Percentiles rank a stretch among this genome's conserved stretches.
Conservation (phyloP, 2,888 invertebrate genomes). For the Drosophila leonis region DNA sequence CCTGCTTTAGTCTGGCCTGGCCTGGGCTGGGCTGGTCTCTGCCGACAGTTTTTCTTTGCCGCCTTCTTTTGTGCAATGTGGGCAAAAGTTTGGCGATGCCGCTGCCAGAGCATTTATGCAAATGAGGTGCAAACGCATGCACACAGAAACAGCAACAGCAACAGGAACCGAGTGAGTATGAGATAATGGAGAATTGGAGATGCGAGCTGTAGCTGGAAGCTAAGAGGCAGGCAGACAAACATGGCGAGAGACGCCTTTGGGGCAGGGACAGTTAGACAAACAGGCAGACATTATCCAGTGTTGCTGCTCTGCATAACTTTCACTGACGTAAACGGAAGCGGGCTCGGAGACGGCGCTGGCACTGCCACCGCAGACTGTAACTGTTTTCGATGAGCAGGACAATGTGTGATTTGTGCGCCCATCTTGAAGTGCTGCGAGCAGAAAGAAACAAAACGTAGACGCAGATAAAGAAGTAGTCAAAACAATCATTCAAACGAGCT, state of each 20-base stretch:
- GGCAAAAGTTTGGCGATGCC: conserved; percentile 75
- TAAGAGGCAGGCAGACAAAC: conserved; percentile 39
- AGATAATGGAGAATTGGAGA: conserved; percentile 4
- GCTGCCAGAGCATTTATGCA: conserved; percentile 81
- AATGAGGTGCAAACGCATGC: conserved; percentile 76
- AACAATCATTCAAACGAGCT: conserved; percentile 27
- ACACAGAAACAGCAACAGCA: conserved; percentile 48
- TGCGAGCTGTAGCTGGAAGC: background rate
- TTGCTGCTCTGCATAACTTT: conserved; percentile 64
- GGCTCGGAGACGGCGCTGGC: conserved; percentile 9
- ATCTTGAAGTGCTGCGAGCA: conserved; percentile 28
- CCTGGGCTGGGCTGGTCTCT: conserved; percentile 5
- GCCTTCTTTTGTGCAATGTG: conserved; percentile 77
- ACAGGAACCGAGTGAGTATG: conserved; percentile 4
- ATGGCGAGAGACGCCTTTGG: conserved; percentile 55
- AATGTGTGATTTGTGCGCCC: conserved; percentile 51
- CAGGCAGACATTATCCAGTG: conserved; percentile 77
- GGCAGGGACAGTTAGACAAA: conserved; percentile 63
- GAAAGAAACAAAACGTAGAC: background rate
- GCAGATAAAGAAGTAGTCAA: conserved; percentile 11
- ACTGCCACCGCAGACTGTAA: conserved; percentile 22
- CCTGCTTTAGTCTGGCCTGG: conserved; percentile 5
- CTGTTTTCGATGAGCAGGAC: conserved; percentile 39
- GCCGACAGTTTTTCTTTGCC: conserved; percentile 50
- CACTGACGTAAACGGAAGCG: conserved; percentile 57